Conservation (phyloP, 2,113 vertebrate species). For the Anas platyrhynchos region DNA sequence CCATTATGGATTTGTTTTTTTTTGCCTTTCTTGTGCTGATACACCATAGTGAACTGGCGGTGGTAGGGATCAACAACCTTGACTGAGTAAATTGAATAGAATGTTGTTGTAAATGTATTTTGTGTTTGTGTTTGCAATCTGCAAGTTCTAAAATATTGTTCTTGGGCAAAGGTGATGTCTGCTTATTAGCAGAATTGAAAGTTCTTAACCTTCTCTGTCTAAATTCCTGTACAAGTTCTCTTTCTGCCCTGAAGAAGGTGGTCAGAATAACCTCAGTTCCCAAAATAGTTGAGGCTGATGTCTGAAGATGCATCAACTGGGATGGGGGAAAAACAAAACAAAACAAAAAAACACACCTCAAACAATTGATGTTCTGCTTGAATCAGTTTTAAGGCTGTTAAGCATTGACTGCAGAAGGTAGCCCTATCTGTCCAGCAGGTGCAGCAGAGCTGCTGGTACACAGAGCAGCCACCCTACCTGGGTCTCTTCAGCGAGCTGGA, state of each 20-base stretch:
- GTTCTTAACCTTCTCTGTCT: neutral
- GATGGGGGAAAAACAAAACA: neutral
- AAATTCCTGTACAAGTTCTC: neutral
- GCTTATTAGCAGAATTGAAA: neutral
- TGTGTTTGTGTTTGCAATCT: neutral
- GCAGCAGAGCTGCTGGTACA: neutral
- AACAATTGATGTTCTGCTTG: neutral
- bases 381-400: neutral
- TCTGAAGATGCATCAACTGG: neutral
- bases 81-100: neutral
- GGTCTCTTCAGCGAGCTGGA: neutral
- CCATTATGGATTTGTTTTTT: neutral
- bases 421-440: neutral
- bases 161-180: neutral
- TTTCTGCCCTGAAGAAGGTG: neutral
- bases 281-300: neutral
- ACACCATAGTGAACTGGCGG: neutral
- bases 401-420: accelerated
- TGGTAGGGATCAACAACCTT: neutral
- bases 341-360: neutral
- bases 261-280: neutral
- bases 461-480: neutral
- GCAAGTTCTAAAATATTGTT: neutral
- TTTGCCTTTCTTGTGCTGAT: neutral
- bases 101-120: neutral